Evolutionary conservation across 2,888 invertebrate genomes (phyloP), one percentile per base, ranked within the genome.

Genomic region (Drosophila lacicola): DNA sequence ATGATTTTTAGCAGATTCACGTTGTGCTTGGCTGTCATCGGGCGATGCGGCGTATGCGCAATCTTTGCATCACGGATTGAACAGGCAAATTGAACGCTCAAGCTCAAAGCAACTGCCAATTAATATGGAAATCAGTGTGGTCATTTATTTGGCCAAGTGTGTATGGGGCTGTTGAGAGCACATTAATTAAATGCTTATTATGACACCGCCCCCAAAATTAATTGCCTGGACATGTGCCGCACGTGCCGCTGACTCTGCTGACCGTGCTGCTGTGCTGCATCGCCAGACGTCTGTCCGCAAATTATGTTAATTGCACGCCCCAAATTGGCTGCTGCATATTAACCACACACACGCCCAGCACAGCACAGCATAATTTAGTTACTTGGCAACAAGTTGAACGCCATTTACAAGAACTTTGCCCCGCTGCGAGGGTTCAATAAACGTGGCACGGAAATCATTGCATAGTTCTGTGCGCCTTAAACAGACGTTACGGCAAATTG

Each of bases 51-150:
- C 74, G 70, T 69, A 63, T 79, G 29, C 60, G 51, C 55, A 64
- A 79, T 55, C 60, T 44, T 46, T 19, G 44, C 34, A 47, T 56
- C 36, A 36, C 34, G 37, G 8, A 11, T 17, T 45, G 11, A 13
- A 17, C 17, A 29, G 25, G 29, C 14, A 25, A 29, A 49, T 42
- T 29, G 33, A 49, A 44, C 46, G 42, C 50, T 46, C 36, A 37
- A 47, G 42, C 54, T 46, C 39, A 37, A 47, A 51, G 72, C 72
- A 78, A 70, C 74, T 74, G 70, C 71, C 74, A 88, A 89, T 85
- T 89, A 85, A 89, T 88, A 89, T 89, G 90, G 78, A 77, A 85
- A 89, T 79, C 72, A 71, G 69, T 51, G 10, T 46, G 53, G 47
- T 71, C 74, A 78, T 70, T 70, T 60, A 67, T 53, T 67, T 73